These are phyloP conservation scores for Simalia tracyae DNA, from an alignment of 2,797 vertebrate genomes.

Conservation along the genomic window DNA sequence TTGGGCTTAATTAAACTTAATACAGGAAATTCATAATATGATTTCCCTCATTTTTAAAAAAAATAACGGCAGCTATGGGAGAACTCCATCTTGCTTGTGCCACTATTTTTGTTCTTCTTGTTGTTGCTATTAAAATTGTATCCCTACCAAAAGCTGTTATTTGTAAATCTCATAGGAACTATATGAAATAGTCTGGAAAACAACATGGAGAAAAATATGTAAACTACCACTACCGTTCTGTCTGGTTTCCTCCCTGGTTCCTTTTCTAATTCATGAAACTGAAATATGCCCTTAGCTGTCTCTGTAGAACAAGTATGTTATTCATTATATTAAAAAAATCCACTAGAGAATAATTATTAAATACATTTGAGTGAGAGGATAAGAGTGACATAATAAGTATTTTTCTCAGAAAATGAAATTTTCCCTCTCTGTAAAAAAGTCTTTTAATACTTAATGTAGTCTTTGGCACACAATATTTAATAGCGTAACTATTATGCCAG, in stretches of 20 bases:
- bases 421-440: not conserved
- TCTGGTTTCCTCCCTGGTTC: too few species aligned
- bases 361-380: constrained; percentile 3
- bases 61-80: not conserved
- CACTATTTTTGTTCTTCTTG: not conserved
- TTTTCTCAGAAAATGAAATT: not conserved
- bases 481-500: constrained; percentile 6
- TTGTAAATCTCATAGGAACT: not conserved
- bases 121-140: not conserved
- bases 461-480: constrained; percentile 11
- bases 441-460: not conserved
- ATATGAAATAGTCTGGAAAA: not conserved
- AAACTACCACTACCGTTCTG: not conserved
- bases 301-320: not conserved
- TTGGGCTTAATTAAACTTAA: not conserved
- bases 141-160: not conserved
- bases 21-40: not conserved
- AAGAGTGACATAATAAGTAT: not conserved
- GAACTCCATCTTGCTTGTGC: not conserved
- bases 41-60: not conserved
- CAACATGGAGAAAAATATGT: not conserved
- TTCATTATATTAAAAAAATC: not conserved
- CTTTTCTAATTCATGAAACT: not conserved
- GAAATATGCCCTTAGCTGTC: not conserved
- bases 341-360: not conserved